phyloP scores from a whole-genome alignment of 2,888 invertebrate genomes.

The Limnephilus auricula region DNA sequence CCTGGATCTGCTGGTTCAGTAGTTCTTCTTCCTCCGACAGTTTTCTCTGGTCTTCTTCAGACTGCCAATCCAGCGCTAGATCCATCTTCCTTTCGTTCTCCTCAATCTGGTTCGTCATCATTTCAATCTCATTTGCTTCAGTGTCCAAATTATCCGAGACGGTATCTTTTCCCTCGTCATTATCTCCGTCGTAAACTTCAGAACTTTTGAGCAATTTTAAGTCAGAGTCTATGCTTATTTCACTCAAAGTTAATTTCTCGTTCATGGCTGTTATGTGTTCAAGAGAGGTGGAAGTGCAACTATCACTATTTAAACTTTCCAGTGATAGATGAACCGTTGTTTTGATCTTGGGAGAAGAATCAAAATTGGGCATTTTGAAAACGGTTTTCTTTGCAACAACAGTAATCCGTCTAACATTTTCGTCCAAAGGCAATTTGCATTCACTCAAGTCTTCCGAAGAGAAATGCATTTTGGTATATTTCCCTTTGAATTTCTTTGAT shows the following conservation, averaged over 20 bases:
- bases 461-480: slow-evolving; percentile 65
- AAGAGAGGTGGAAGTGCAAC: slow-evolving; percentile 62
- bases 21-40: slow-evolving; percentile 87
- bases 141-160: slow-evolving; percentile 61
- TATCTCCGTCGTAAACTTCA: slow-evolving; percentile 59
- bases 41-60: slow-evolving; percentile 86
- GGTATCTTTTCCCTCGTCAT: slow-evolving; percentile 61
- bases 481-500: slow-evolving; percentile 62
- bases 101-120: slow-evolving; percentile 77
- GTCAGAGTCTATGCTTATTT: slow-evolving; percentile 64
- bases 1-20: slow-evolving; percentile 86
- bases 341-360: slow-evolving; percentile 47
- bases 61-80: slow-evolving; percentile 80
- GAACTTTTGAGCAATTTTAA: slow-evolving; percentile 53
- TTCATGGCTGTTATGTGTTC: slow-evolving; percentile 58
- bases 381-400: slow-evolving; percentile 4
- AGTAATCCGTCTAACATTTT: slow-evolving; percentile 30
- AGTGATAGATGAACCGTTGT: slow-evolving; percentile 61
- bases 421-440: slow-evolving; percentile 54
- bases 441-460: slow-evolving; percentile 64
- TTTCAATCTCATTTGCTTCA: slow-evolving; percentile 72
- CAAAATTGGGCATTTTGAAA: slow-evolving; percentile 18
- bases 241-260: slow-evolving; percentile 62
- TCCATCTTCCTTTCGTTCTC: slow-evolving; percentile 79
- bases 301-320: slow-evolving; percentile 66